Evolutionary conservation across 2,888 invertebrate genomes (phyloP).

Genomic region (Idaea dimidiata): DNA sequence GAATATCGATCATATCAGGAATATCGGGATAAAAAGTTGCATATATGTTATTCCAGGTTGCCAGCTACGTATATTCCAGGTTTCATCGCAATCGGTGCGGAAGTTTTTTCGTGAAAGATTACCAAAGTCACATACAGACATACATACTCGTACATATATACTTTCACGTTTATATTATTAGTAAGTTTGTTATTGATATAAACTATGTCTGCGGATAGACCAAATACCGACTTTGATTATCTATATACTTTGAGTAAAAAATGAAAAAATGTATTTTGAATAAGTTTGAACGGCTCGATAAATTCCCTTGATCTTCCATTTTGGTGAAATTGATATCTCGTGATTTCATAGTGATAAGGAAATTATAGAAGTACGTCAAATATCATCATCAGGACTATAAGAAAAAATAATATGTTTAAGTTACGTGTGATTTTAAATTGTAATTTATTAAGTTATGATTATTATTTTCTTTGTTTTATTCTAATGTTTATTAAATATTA

Average conservation of each 20-base stretch:
- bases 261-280: slow-evolving; percentile 9
- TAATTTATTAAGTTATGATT: slow-evolving; percentile 13
- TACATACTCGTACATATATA: too few relatives aligned
- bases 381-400: slow-evolving; percentile 16
- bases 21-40: too few relatives aligned
- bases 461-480: slow-evolving; percentile 2
- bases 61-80: too few relatives aligned
- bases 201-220: slow-evolving; percentile 14
- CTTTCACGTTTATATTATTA: too few relatives aligned
- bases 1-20: too few relatives aligned
- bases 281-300: slow-evolving; percentile 10
- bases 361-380: slow-evolving; percentile 8
- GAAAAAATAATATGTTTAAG: neutral
- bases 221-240: slow-evolving; percentile 15
- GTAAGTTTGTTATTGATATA: slow-evolving; percentile 11
- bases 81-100: too few relatives aligned
- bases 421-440: neutral
- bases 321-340: slow-evolving; percentile 4
- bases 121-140: too few relatives aligned
- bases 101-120: too few relatives aligned
- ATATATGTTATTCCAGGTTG: too few relatives aligned
- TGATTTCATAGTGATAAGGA: slow-evolving; percentile 12
- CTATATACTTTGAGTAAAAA: slow-evolving; percentile 19
- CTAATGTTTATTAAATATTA: neutral
- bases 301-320: slow-evolving; percentile 11